These are phyloP conservation scores for Antheraea pernyi DNA, from an alignment of 1,140 invertebrate genomes.

Conservation along the genomic window DNA sequence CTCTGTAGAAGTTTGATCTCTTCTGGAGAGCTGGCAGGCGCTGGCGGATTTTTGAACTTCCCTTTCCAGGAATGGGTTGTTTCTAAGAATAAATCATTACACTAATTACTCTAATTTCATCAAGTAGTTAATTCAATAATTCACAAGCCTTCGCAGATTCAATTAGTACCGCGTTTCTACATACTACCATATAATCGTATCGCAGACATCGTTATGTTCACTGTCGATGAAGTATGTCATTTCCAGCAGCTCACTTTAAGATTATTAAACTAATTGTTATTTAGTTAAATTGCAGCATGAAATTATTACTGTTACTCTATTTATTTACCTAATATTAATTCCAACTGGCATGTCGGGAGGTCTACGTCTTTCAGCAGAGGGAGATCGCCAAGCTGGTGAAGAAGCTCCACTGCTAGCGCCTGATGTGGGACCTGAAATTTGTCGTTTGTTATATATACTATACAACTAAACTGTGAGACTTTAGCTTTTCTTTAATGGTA, in stretches of 20 bases:
- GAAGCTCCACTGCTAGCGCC: constrained; percentile 79
- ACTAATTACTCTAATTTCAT: neutral
- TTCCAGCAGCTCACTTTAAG: no score
- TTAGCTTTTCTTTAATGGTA: no score
- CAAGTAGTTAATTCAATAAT: neutral
- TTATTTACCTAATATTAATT: constrained; percentile 73
- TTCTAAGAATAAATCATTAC: constrained; percentile 46
- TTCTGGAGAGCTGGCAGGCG: constrained; percentile 70
- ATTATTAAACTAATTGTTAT: no score
- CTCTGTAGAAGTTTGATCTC: constrained; percentile 56
- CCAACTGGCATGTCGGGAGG: constrained; percentile 78
- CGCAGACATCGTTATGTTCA: no score
- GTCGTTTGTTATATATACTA: neutral
- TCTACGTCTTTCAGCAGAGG: constrained; percentile 79
- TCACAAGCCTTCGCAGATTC: no score
- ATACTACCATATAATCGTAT: no score
- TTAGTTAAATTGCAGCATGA: no score
- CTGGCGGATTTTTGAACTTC: constrained; percentile 82
- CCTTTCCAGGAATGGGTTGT: constrained; percentile 75
- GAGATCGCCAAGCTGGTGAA: constrained; percentile 82
- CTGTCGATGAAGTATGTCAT: no score
- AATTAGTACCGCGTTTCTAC: no score
- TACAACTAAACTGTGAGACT: no score
- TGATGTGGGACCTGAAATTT: constrained; percentile 61
- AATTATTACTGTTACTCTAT: no score